Percentiles rank a stretch among this genome's conserved stretches.
phyloP scores from a whole-genome alignment of 2,113 vertebrate genomes.

The Guaruba guarouba region DNA sequence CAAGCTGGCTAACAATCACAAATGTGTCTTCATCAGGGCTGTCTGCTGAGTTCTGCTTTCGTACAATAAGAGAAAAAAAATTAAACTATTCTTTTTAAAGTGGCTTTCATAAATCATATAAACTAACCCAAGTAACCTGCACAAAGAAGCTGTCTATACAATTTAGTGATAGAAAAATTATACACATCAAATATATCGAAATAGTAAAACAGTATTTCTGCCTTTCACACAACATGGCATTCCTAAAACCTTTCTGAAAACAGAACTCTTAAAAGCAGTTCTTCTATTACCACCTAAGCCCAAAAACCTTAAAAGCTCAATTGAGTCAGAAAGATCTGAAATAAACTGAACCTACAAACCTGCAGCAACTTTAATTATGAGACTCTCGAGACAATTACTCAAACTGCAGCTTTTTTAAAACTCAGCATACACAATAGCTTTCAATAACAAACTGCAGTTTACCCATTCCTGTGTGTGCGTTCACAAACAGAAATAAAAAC shows the following conservation, averaged over 20 bases:
- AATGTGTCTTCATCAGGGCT: slow-evolving; percentile 29
- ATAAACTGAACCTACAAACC: background rate
- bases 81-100: slow-evolving; percentile 29
- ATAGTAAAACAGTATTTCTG: slow-evolving; percentile 50
- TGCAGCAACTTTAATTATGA: background rate
- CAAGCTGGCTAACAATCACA: slow-evolving; percentile 38
- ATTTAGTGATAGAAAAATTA: slow-evolving; percentile 51
- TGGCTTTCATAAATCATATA: slow-evolving; percentile 58
- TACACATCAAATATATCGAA: slow-evolving; percentile 42
- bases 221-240: slow-evolving; percentile 43
- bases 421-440: background rate
- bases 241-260: slow-evolving; percentile 3
- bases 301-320: background rate
- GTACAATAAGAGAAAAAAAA: background rate
- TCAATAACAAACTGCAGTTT: background rate
- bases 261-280: background rate
- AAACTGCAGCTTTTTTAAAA: background rate
- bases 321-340: background rate
- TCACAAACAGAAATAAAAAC: background rate
- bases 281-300: background rate
- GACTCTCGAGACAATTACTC: background rate
- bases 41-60: background rate
- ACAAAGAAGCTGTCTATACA: slow-evolving; percentile 25
- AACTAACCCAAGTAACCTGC: slow-evolving; percentile 63
- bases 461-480: background rate